Base-by-base conservation (phyloP, 2,797 vertebrate genomes). In the Xenopus petersii region DNA sequence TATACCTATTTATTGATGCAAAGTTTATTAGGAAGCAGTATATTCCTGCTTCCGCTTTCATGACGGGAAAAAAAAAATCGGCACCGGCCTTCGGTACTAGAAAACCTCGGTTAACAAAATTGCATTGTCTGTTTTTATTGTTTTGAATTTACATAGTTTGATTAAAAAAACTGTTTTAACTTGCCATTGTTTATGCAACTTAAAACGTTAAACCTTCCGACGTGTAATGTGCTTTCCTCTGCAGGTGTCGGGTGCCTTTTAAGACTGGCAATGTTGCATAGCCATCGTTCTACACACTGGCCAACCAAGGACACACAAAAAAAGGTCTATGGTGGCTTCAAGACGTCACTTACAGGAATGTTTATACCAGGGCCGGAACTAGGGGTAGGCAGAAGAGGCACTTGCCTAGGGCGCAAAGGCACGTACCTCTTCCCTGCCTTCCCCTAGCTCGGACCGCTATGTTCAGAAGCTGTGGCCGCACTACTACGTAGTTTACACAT, bases 1-100 rank as follows among this genome's bases (percentile, higher is more conserved):
- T 79, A 73, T 79, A 79, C 56, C 51, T 79, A 79, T 79, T 79
- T 79, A 79, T 79, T 79, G 76, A 64, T 69, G 10, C 26, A 74
- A 48, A 65, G 42, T 79, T 64, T 73, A 73, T 73, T 49, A 61
- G 64, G 16, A 69, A 58, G 24, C 11, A 33, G 17, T 78, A 48
- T 13, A 58, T 69, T 69, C 60, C 60, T 64, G 62, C 33, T 33
- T 16, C 15, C 5, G 2, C 16, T 64, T 64, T n/a, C 30, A 42
- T 64, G 8, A 30, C 13, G 42, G 16, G 42, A 42, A 42, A 46
- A 33, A 11, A 64, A 42, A 64, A 5, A 4, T 10, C 12, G 15
- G 16, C 3, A 62, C 3, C 9, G 24, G 17, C 12, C 64, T 67
- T 26, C 21, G 47, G 42, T 15, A 8, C 63, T 12, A 46, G 64